Conservation (phyloP, 2,113 vertebrate species). For the Myrmophylax atrothorax region DNA sequence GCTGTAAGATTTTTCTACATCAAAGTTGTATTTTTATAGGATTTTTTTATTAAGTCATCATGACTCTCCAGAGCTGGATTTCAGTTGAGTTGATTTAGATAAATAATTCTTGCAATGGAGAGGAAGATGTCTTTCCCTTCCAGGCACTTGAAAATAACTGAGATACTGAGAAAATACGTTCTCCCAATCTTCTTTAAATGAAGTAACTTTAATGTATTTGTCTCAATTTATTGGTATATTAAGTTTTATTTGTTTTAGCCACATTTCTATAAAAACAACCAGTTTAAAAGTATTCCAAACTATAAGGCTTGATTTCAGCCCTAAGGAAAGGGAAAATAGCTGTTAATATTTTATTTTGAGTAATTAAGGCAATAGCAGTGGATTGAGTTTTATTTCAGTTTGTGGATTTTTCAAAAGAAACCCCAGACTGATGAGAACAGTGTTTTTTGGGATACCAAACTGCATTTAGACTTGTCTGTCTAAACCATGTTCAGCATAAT, state of each 20-base stretch:
- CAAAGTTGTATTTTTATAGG: not conserved
- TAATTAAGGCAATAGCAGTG: not conserved
- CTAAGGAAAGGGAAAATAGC: not conserved
- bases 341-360: not conserved
- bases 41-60: not conserved
- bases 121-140: not conserved
- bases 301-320: not conserved
- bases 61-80: not conserved
- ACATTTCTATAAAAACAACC: not conserved
- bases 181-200: not conserved
- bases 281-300: not conserved
- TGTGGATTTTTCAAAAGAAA: not conserved
- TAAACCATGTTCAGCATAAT: not conserved
- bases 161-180: not conserved
- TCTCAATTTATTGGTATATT: not conserved
- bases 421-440: not conserved
- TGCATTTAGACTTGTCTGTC: not conserved
- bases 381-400: not conserved
- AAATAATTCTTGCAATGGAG: not conserved
- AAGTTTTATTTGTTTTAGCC: not conserved
- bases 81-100: not conserved
- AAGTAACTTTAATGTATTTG: not conserved
- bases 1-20: not conserved
- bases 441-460: not conserved
- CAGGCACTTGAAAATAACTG: not conserved